Percentiles rank a stretch among this genome's conserved stretches.
phyloP scores from a whole-genome alignment of 2,113 vertebrate genomes.

The Zosterops japonicus region DNA sequence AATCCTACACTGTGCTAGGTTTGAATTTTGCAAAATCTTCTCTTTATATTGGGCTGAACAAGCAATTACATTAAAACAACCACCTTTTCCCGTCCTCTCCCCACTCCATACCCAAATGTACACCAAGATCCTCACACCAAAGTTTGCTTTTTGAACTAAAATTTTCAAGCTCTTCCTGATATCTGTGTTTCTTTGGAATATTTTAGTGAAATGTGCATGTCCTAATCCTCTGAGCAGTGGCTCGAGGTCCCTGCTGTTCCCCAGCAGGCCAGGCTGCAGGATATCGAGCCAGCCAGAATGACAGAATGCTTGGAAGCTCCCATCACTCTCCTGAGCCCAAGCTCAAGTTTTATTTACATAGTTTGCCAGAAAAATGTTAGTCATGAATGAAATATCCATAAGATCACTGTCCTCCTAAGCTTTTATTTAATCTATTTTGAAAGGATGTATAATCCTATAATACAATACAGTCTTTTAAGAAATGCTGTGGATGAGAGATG shows the following conservation, averaged over 20 bases:
- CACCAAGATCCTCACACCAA: neutral
- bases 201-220: neutral
- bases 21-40: slow-evolving; percentile 19
- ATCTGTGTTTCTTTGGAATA: neutral
- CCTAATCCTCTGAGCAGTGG: neutral
- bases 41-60: slow-evolving; percentile 26
- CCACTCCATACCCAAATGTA: neutral
- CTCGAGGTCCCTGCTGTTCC: neutral
- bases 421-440: neutral
- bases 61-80: neutral
- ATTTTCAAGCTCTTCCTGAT: neutral
- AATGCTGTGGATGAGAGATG: neutral
- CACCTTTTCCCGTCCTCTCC: neutral
- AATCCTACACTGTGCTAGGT: neutral
- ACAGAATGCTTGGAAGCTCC: slow-evolving; percentile 31
- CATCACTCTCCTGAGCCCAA: neutral
- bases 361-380: slow-evolving; percentile 14
- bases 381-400: neutral
- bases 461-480: neutral
- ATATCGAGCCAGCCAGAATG: neutral
- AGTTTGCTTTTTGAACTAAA: neutral
- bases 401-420: neutral
- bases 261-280: neutral
- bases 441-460: neutral
- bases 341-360: neutral